These are phyloP conservation scores for Thaumetopoea pityocampa DNA, from an alignment of 1,140 invertebrate genomes.

Conservation along the genomic window DNA sequence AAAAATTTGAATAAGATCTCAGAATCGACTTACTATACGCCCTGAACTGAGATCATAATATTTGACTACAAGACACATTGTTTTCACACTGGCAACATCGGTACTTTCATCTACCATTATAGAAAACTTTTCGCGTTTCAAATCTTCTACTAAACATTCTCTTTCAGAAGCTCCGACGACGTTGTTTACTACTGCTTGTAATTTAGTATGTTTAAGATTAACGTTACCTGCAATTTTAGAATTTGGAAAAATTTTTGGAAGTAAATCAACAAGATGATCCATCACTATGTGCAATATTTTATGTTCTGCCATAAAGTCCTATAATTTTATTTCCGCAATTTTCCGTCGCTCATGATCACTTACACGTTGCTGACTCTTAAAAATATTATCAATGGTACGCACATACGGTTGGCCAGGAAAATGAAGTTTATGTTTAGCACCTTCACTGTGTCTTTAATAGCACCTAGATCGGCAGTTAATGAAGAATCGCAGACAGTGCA, in stretches of 20 bases:
- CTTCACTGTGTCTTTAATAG: constrained; percentile 2
- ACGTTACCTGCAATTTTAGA: constrained; percentile 5
- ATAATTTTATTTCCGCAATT: constrained; percentile 5
- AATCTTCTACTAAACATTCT: neutral
- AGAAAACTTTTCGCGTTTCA: constrained; percentile 9
- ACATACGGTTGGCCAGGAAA: neutral
- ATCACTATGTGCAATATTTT: constrained; percentile 5
- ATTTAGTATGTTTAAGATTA: constrained; percentile 11
- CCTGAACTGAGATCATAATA: constrained; percentile 30
- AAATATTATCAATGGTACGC: constrained; percentile 5
- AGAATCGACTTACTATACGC: constrained; percentile 38
- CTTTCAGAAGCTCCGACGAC: constrained; percentile 6
- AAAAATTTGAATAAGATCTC: constrained; percentile 39
- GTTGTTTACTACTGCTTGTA: constrained; percentile 14
- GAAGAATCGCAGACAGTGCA: neutral
- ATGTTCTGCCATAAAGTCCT: constrained; percentile 8
- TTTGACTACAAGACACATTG: constrained; percentile 14
- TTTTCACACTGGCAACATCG: constrained; percentile 7
- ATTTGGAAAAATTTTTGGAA: constrained; percentile 2
- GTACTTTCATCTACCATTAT: constrained; percentile 17
- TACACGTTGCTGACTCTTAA: constrained; percentile 1
- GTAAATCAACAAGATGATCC: constrained; percentile 5
- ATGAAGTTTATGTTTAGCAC: neutral
- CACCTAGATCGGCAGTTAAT: neutral
- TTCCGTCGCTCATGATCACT: neutral